A percentile compares a stretch with the other conserved stretches of the same genome.
Evolutionary conservation across 1,140 invertebrate species (phyloP).

Genomic region (Heliconius himera): DNA sequence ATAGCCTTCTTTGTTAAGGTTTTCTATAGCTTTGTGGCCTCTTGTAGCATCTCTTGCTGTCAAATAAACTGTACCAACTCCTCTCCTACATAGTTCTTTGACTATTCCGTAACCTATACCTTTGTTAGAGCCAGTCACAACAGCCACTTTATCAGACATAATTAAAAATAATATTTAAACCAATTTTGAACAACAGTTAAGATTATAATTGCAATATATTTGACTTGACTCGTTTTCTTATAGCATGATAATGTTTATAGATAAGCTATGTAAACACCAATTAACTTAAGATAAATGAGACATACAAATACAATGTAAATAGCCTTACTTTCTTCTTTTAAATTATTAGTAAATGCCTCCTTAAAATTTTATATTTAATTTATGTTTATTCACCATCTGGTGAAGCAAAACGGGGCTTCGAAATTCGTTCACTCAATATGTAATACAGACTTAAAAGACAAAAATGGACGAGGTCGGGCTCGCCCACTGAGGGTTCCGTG

Average conservation of each 20-base stretch:
- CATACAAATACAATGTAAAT: not conserved
- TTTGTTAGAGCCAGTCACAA: not conserved
- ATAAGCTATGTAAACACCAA: not conserved
- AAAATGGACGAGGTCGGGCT: too few relatives aligned
- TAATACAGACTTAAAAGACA: too few relatives aligned
- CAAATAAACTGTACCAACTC: not conserved
- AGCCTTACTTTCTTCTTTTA: not conserved
- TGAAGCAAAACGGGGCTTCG: too few relatives aligned
- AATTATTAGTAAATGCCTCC: not conserved
- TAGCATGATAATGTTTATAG: not conserved
- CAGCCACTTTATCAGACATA: not conserved
- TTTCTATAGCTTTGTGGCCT: not conserved
- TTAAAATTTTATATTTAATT: too few relatives aligned
- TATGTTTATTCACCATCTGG: too few relatives aligned
- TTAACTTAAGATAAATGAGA: not conserved
- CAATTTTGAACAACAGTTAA: not conserved
- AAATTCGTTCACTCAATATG: too few relatives aligned
- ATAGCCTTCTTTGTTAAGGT: not conserved
- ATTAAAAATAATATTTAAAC: not conserved
- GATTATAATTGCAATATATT: not conserved
- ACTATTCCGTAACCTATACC: conserved; percentile 3
- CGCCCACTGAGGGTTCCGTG: too few relatives aligned
- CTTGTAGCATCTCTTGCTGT: not conserved
- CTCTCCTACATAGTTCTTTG: not conserved
- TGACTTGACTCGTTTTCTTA: not conserved